Conservation (phyloP, 1,140 invertebrate genomes). For the Parapsyche elsis region DNA sequence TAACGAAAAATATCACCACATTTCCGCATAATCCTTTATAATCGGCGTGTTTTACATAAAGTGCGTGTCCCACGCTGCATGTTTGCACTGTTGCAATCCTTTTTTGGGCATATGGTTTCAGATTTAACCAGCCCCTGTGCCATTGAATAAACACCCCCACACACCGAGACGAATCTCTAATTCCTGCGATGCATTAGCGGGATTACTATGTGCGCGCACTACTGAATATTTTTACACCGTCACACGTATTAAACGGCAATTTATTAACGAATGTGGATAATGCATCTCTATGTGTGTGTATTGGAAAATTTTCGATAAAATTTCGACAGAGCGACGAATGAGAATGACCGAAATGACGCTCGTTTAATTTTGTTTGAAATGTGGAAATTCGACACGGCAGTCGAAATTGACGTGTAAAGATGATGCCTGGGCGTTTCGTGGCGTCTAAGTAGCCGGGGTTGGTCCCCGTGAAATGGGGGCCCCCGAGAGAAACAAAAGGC, state of each 20-base stretch:
- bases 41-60: slow-evolving; percentile 25
- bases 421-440: slow-evolving; percentile 6
- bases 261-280: slow-evolving; percentile 8
- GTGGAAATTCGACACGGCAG: background rate
- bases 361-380: too few species aligned
- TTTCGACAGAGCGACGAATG: too few species aligned
- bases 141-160: slow-evolving; percentile 8
- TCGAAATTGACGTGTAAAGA: background rate
- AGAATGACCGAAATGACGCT: too few species aligned
- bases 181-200: slow-evolving; percentile 42
- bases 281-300: background rate
- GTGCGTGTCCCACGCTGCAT: background rate
- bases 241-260: slow-evolving; percentile 35
- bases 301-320: background rate
- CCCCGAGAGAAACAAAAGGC: slow-evolving; percentile 38
- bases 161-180: slow-evolving; percentile 45
- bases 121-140: slow-evolving; percentile 33
- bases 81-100: slow-evolving; percentile 40
- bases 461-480: slow-evolving; percentile 5
- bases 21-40: slow-evolving; percentile 15
- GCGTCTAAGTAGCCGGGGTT: background rate
- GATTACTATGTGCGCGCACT: slow-evolving; percentile 28
- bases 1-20: too few species aligned
- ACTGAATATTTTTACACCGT: slow-evolving; percentile 45
- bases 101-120: slow-evolving; percentile 37